Evolutionary conservation across 64 coral and sea anemone species (phyloP).

Genomic region (Catalaphyllia jardinei): DNA sequence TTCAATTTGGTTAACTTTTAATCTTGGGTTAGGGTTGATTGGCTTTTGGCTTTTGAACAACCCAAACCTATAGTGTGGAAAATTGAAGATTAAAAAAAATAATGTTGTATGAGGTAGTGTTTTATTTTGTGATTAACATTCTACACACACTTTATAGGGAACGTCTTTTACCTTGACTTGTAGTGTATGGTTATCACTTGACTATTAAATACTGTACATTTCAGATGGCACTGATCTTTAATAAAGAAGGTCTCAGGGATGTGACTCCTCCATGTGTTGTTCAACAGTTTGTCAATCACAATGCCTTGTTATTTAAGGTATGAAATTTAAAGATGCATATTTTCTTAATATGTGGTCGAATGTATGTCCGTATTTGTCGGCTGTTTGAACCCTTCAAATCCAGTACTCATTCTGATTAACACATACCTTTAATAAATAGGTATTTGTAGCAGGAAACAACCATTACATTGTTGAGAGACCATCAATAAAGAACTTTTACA

Average conservation of each 20-base stretch:
- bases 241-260: slow-evolving; percentile 85
- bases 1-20: too few species aligned
- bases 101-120: too few species aligned
- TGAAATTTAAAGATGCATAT: neutral
- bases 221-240: slow-evolving; percentile 96
- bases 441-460: slow-evolving; percentile 94
- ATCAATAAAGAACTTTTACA: slow-evolving; percentile 96
- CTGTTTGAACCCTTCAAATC: too few species aligned
- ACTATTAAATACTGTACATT: neutral
- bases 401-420: neutral
- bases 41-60: too few species aligned
- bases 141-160: too few species aligned
- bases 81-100: too few species aligned
- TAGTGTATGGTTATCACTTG: too few species aligned
- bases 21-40: too few species aligned
- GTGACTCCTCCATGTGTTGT: slow-evolving; percentile 86
- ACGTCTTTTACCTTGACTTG: too few species aligned
- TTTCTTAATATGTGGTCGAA: too few species aligned
- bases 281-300: slow-evolving; percentile 97
- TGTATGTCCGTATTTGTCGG: neutral
- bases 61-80: too few species aligned
- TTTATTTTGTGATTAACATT: too few species aligned
- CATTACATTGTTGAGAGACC: slow-evolving; percentile 92
- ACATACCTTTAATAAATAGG: slow-evolving; percentile 39
- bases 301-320: slow-evolving; percentile 97